Conservation (phyloP, 2,113 vertebrate species). For the Sylvicapra grimmia region DNA sequence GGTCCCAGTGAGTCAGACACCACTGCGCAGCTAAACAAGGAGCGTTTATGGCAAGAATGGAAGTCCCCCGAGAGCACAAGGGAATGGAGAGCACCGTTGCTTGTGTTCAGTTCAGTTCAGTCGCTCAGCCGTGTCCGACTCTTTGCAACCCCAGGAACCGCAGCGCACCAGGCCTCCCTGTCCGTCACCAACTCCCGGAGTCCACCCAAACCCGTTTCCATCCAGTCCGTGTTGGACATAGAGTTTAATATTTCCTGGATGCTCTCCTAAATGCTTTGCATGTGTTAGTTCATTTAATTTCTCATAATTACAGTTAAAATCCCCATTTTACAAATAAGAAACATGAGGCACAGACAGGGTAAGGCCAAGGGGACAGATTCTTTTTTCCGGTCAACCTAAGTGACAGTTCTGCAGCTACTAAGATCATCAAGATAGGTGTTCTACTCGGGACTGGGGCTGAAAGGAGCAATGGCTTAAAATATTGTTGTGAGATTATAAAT, state of each 20-base stretch:
- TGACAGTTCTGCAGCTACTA: not conserved
- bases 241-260: not conserved
- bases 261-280: not conserved
- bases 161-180: not conserved
- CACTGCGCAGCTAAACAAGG: fast-evolving
- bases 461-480: not conserved
- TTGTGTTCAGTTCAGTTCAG: not conserved
- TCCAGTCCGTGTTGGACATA: not conserved
- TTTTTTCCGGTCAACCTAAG: not conserved
- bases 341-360: not conserved
- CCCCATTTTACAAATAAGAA: not conserved
- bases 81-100: not conserved
- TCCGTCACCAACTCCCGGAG: not conserved
- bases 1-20: not conserved
- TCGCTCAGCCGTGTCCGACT: not conserved
- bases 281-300: not conserved
- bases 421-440: not conserved
- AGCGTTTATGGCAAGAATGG: not conserved
- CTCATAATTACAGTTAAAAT: not conserved
- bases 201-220: not conserved
- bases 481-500: not conserved
- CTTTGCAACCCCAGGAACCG: not conserved
- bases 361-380: not conserved
- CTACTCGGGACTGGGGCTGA: not conserved
- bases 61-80: not conserved